Conservation (phyloP, 2,888 invertebrate species). For the Parelbella ahira region DNA sequence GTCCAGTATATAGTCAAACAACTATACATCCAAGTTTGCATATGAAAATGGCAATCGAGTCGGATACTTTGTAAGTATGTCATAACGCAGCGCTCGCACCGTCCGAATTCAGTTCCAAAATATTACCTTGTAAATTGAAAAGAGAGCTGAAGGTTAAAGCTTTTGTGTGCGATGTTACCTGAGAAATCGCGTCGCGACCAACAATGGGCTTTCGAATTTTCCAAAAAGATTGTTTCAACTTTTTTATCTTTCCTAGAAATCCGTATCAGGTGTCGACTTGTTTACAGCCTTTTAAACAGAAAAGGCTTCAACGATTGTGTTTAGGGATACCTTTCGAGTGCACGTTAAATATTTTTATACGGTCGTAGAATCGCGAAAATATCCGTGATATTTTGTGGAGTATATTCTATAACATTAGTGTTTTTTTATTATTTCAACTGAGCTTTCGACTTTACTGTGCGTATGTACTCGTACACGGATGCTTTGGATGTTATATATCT, state of each 20-base stretch:
- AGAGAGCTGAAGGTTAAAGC: conserved; percentile 15
- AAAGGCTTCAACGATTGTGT: conserved; percentile 44
- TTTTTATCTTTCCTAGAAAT: conserved; percentile 29
- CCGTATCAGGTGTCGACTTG: conserved; percentile 20
- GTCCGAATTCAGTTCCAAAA: conserved; percentile 23
- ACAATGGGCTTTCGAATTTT: conserved; percentile 35
- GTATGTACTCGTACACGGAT: too few relatives aligned
- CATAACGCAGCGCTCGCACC: conserved; percentile 30
- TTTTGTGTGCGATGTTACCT: conserved; percentile 19
- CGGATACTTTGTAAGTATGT: conserved; percentile 8
- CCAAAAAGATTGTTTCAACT: conserved; percentile 20
- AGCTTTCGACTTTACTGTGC: too few relatives aligned
- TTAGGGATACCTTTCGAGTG: not conserved
- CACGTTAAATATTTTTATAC: not conserved
- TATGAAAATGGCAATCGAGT: not conserved
- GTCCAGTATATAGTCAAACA: too few relatives aligned
- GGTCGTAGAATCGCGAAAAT: not conserved
- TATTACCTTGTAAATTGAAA: conserved; percentile 22
- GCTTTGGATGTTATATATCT: too few relatives aligned
- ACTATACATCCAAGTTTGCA: too few relatives aligned
- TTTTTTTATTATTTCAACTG: too few relatives aligned
- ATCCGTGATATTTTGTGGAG: too few relatives aligned
- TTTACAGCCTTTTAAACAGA: conserved; percentile 31
- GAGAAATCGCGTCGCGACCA: conserved; percentile 8
- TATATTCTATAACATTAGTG: too few relatives aligned